phyloP scores from a whole-genome alignment of 2,888 invertebrate species.

The Agrochola lychnidis region DNA sequence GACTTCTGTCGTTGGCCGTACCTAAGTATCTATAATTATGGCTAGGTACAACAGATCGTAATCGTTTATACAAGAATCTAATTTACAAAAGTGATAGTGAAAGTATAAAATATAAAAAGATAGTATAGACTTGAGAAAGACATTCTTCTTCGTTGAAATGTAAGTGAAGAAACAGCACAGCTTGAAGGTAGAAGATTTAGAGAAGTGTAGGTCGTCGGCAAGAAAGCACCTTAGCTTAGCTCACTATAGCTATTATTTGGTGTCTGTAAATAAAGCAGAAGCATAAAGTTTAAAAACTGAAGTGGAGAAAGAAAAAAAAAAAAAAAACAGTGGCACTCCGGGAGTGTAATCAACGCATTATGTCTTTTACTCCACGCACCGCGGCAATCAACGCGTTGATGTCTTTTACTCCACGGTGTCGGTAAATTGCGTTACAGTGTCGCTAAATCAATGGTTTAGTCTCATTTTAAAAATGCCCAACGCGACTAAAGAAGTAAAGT shows the following conservation, averaged over 20 bases:
- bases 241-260: slow-evolving; percentile 35
- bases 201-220: slow-evolving; percentile 42
- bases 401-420: neutral
- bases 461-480: no score
- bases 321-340: no score
- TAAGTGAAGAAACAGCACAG: slow-evolving; percentile 36
- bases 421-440: no score
- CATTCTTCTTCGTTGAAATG: slow-evolving; percentile 20
- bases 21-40: neutral
- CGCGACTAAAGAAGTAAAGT: no score
- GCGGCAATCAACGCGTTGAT: no score
- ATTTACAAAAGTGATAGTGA: neutral
- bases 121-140: neutral
- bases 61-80: neutral
- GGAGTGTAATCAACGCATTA: no score
- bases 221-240: slow-evolving; percentile 32
- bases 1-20: neutral
- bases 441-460: no score
- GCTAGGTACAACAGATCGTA: neutral
- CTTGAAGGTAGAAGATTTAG: slow-evolving; percentile 5
- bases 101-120: neutral
- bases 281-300: neutral
- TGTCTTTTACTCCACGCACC: no score
- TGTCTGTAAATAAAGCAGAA: slow-evolving; percentile 36
- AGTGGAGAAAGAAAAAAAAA: neutral